phyloP scores from a whole-genome alignment of 2,797 vertebrate genomes.

The Myotis pilosus region DNA sequence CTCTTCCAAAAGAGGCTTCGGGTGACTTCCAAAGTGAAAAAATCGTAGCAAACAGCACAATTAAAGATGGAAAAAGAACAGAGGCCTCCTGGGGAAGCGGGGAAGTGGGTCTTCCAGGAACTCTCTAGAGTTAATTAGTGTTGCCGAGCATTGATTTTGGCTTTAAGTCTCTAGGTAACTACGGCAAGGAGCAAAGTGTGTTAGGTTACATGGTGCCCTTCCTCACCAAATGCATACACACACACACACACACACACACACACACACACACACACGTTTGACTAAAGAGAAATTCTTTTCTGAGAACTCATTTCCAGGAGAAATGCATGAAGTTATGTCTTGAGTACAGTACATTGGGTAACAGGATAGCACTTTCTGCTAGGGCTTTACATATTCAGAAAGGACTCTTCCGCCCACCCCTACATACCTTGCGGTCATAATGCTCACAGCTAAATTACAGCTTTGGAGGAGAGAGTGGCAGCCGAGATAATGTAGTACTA shows the following conservation, averaged over 20 bases:
- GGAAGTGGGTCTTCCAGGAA: conserved; percentile 56
- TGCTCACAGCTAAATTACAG: neutral
- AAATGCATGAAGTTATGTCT: neutral
- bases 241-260: neutral
- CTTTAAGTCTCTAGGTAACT: conserved; percentile 49
- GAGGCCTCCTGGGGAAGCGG: conserved; percentile 25
- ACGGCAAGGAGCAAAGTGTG: neutral
- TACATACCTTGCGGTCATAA: neutral
- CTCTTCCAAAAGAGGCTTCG: neutral
- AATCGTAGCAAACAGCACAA: neutral
- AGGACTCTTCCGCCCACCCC: neutral
- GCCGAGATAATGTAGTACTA: neutral
- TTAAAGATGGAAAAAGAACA: neutral
- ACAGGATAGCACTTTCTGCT: neutral
- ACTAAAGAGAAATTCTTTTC: neutral
- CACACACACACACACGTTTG: neutral
- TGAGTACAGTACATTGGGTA: neutral
- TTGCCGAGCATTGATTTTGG: conserved; percentile 18
- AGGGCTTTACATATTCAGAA: neutral
- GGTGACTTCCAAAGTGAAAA: neutral
- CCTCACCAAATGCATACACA: neutral
- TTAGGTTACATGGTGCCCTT: neutral
- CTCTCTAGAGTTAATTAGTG: conserved; percentile 54
- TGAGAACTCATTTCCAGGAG: conserved; percentile 1
- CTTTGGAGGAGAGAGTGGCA: neutral